Evolutionary conservation across 2,797 vertebrate genomes (phyloP), one percentile per base, ranked within the genome.

Genomic region (Hoplostethus mediterraneus): DNA sequence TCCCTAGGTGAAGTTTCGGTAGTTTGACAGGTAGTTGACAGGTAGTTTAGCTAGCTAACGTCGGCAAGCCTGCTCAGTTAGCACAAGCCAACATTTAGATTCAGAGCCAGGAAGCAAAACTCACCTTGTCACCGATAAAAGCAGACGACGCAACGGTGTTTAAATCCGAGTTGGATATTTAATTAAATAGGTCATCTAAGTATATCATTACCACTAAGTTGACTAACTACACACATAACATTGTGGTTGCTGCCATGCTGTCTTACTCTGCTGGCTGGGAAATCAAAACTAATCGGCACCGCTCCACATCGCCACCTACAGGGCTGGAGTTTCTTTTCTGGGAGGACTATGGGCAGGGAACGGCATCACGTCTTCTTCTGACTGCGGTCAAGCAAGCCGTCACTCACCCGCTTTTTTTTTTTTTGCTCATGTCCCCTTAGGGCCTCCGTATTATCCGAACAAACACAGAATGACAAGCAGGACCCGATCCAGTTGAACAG

Each of bases 51-150:
- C 57, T 1, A 49, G 47, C 66, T 14, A 45, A 45, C 44, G 4
- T 21, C 11, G 11, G 1, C 8, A 68, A 73, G 72, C 79, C 38
- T 68, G 17, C 13, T 33, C 4, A 7, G 12, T 62, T 57, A 51
- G 58, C 58, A 54, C n/a, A 1, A 3, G 12, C 30, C 17, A 48
- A 3, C 16, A 1, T 44, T 16, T 10, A 54, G 7, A 25, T 0
- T 3, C 17, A 1, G 3, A 13, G 14, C 0, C 3, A 38, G 1
- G 2, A 17, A 57, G 21, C 56, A 67, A 40, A 0, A 69, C 79
- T 86, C 62, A 84, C 80, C 47, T 30, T 2, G 0, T 4, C 4
- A 7, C 0, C 0, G 13, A 12, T 0, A 3, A 1, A n/a, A 3
- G 5, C 12, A 33, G 30, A 36, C 30, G 31, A n/a, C 6, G 12